phyloP scores from a whole-genome alignment of 2,888 invertebrate genomes.

The Scaptomyza polygonia region DNA sequence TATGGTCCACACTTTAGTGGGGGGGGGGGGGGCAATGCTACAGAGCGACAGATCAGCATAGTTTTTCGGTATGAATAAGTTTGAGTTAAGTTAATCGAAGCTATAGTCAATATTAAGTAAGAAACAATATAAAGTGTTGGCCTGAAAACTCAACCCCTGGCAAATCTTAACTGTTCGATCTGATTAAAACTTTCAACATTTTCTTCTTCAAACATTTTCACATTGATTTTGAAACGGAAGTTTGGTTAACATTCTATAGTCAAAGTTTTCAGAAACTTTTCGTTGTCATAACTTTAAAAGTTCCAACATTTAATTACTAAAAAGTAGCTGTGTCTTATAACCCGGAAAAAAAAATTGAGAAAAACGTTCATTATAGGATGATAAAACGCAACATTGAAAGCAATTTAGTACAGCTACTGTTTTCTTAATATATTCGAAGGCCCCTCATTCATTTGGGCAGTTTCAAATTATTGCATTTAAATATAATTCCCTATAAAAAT shows the following conservation, averaged over 20 bases:
- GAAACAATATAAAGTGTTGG: too few species aligned
- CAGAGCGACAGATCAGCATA: slow-evolving; percentile 27
- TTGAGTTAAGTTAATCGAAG: slow-evolving; percentile 9
- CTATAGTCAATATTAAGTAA: neutral
- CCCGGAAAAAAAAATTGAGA: neutral
- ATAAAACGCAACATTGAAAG: slow-evolving; percentile 36
- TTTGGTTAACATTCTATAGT: too few species aligned
- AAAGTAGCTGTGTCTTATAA: neutral
- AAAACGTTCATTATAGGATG: neutral
- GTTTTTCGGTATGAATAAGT: slow-evolving; percentile 7
- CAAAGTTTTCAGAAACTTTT: too few species aligned
- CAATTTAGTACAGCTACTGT: slow-evolving; percentile 19
- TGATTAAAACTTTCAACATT: too few species aligned
- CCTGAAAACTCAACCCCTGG: neutral
- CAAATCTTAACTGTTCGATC: neutral
- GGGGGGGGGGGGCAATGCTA: slow-evolving; percentile 14
- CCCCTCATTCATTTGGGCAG: slow-evolving; percentile 36
- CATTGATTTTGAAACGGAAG: too few species aligned
- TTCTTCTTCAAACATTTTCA: too few species aligned
- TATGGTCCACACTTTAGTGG: slow-evolving; percentile 65
- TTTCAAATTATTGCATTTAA: slow-evolving; percentile 71
- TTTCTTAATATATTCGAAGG: neutral
- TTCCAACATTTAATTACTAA: neutral
- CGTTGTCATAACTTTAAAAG: neutral
- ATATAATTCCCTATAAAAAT: slow-evolving; percentile 72